A percentile compares a stretch with the other conserved stretches of the same genome.
Evolutionary conservation across 2,113 vertebrate species (phyloP).

Genomic region (Cyprinodon brontotheroides): DNA sequence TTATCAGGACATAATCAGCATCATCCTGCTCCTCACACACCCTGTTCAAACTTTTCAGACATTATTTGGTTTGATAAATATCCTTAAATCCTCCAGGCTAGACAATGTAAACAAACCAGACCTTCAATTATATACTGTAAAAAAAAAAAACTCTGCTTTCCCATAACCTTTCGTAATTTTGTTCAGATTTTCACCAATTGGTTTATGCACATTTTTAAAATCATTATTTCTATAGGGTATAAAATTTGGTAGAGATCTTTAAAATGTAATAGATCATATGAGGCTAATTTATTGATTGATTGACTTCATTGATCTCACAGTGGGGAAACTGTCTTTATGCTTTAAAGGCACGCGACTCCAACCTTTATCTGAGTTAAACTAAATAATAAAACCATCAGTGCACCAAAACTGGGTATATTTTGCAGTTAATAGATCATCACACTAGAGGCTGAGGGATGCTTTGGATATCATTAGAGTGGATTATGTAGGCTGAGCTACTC

Average conservation of each 20-base stretch:
- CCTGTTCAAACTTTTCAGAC: constrained; percentile 5
- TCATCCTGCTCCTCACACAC: neutral
- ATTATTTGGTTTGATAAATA: constrained; percentile 6
- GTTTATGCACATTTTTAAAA: no score
- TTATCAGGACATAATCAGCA: neutral
- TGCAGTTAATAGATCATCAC: constrained; percentile 34
- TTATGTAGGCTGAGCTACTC: constrained; percentile 63
- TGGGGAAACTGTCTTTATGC: neutral
- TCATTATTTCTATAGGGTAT: no score
- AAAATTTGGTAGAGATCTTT: no score
- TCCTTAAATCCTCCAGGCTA: constrained; percentile 3
- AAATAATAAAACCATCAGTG: neutral
- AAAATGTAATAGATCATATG: no score
- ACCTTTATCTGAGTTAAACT: neutral
- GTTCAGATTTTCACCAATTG: no score
- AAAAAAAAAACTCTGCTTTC: neutral
- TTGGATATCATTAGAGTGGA: constrained; percentile 60
- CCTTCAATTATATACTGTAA: constrained; percentile 32
- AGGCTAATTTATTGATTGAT: no score
- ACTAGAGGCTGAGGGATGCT: constrained; percentile 19
- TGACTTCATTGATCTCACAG: neutral
- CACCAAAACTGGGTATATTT: constrained; percentile 37
- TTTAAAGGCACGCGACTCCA: neutral
- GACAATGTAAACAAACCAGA: constrained; percentile 48
- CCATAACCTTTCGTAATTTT: neutral